Base-by-base conservation (phyloP, 2,888 invertebrate species). In the Pseudococcus longispinus region DNA sequence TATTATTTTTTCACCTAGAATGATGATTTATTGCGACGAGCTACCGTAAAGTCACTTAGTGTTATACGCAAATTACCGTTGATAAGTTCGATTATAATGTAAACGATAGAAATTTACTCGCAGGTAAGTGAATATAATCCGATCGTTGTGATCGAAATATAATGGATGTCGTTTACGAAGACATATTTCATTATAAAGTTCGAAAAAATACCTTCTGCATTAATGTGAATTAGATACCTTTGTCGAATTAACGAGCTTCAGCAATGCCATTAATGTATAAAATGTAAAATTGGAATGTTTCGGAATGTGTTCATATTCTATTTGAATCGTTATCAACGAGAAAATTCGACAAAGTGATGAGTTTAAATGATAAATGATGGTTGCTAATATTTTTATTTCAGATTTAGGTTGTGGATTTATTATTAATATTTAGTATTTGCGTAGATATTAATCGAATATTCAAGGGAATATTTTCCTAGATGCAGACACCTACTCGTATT, bases 21-120 rank as follows among this genome's bases (percentile, higher is more conserved):
- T 60, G 18, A 70, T 70, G 65, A 70, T 70, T 60, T 23, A 60
- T 60, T 60, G 29, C 70, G 70, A 70, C 29, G 70, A 70, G 70
- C 18, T 55, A 23, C 9, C 20, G 9, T 29, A 29, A 70, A 70
- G 4, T 6, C 18, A 70, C 15, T 15, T 70, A 18, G 26, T 29
- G 15, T 15, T 70, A 18, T 29, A 29, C 70, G 70, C 70, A 70
- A 70, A 70, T 70, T 70, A 70, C 70, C 70, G 70, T 70, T 70
- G 29, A 29, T 23, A 65, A 65, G 65, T 65, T 65, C 65, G 65
- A 65, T 26, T 65, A 26, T 26, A 70, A 1, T 13, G 29, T 70
- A 29, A 32, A 29, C 29, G 8, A 60, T 60, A 60, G 18, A 2
- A 2, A 9, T 32, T 70, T 70, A 70, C 18, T 1, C 9, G 23